Evolutionary conservation across 37 sponge, comb jelly and placozoan genomes (phyloP).

Genomic region (Ephydatia muelleri): DNA sequence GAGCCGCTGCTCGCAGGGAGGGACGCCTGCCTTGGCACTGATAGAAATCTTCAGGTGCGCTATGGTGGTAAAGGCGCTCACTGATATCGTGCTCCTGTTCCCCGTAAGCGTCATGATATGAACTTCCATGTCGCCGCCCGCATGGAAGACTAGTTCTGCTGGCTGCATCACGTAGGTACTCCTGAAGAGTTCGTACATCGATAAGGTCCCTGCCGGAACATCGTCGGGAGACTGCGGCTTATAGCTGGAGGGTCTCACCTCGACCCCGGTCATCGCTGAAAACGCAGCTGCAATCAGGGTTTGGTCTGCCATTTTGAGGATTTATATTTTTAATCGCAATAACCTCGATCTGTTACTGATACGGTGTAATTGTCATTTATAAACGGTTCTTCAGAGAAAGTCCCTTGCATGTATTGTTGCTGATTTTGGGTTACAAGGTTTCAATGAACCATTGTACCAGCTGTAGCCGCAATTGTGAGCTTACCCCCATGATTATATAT

Average conservation of each 20-base stretch:
- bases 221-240: neutral
- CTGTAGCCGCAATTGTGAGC: too few relatives aligned
- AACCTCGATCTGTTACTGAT: too few relatives aligned
- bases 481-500: too few relatives aligned
- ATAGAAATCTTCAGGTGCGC: constrained; percentile 28
- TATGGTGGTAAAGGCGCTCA: constrained; percentile 21
- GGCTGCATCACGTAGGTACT: constrained; percentile 22
- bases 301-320: neutral
- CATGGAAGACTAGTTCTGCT: neutral
- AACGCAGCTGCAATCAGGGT: constrained; percentile 28
- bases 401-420: too few relatives aligned
- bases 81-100: neutral
- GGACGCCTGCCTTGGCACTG: constrained; percentile 10
- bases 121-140: constrained; percentile 23
- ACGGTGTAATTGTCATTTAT: too few relatives aligned
- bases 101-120: constrained; percentile 42
- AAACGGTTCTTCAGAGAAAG: too few relatives aligned
- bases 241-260: constrained; percentile 6
- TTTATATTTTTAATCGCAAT: too few relatives aligned
- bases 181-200: constrained; percentile 25
- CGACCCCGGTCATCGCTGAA: constrained; percentile 38
- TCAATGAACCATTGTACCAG: too few relatives aligned
- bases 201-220: neutral
- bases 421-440: too few relatives aligned
- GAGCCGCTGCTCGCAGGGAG: constrained; percentile 31